These are phyloP conservation scores for Galeopsomyia nigrocyanea DNA, from an alignment of 2,888 invertebrate genomes.

Conservation along the genomic window DNA sequence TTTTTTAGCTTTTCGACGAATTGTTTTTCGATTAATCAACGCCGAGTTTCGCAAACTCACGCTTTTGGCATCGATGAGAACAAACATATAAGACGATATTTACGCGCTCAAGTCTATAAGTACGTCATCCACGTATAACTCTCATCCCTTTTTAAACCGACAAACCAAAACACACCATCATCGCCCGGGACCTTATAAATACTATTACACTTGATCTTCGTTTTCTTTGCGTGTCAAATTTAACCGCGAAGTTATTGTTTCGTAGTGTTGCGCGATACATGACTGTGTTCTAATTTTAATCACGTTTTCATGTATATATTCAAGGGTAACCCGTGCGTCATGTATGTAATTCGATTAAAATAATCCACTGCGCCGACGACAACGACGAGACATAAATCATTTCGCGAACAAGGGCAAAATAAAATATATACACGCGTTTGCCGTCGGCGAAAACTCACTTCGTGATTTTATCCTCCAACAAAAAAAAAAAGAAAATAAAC, in stretches of 20 bases:
- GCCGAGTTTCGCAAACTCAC: no score
- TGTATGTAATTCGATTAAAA: conserved; percentile 22
- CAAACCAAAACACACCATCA: conserved; percentile 42
- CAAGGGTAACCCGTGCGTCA: neutral
- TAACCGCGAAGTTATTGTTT: neutral
- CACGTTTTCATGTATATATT: neutral
- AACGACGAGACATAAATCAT: conserved; percentile 8
- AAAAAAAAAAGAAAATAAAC: conserved; percentile 2
- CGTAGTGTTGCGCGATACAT: no score
- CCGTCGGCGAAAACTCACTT: conserved; percentile 14
- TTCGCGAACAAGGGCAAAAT: neutral
- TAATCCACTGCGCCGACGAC: neutral
- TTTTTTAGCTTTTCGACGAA: neutral
- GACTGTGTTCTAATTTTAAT: neutral
- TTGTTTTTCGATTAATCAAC: no score
- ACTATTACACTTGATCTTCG: conserved; percentile 17
- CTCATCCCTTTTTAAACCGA: neutral
- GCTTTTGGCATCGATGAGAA: neutral
- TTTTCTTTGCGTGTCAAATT: conserved; percentile 29
- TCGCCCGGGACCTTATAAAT: conserved; percentile 38
- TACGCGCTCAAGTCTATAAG: conserved; percentile 34
- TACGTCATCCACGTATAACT: neutral
- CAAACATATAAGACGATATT: conserved; percentile 35
- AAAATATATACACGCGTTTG: neutral
- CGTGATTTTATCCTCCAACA: conserved; percentile 2